Evolutionary conservation across 2,888 invertebrate genomes (phyloP), one percentile per base, ranked within the genome.

Genomic region (Oxystoma pomonae): DNA sequence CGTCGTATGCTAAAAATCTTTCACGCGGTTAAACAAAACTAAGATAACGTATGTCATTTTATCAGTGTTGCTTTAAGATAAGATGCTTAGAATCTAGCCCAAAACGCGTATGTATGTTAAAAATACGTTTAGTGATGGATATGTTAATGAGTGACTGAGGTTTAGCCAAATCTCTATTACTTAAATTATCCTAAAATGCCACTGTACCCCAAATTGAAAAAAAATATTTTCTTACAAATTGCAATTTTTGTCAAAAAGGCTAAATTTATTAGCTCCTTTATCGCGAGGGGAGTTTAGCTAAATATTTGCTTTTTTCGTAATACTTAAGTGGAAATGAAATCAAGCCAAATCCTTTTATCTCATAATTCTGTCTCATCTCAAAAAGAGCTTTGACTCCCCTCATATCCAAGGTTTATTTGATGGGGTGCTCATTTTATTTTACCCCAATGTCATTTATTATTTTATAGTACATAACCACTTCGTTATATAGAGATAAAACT

Each of bases 221-320:
- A n/a, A n/a, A n/a, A n/a, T n/a, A n/a, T n/a, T n/a, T n/a, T n/a
- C n/a, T n/a, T n/a, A n/a, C 12, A 35, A 35, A 35, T 35, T 35
- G 35, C 35, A 35, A 7, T 35, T 12, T 12, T 35, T 12, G 12
- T 35, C 12, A 35, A 35, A 35, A 35, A 35, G 35, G 35, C 35
- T 12, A 35, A 35, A 35, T 35, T 35, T 35, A 35, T 35, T 35
- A 35, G 5, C 12, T 35, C 35, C 12, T 7, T 35, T 3, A 35
- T 35, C 12, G 35, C 35, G 35, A 35, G 35, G 35, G 53, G 21
- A 22, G 51, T 52, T 17, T 61, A 53, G n/a, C 56, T 20, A 55
- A 65, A 65, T 61, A 65, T 65, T 65, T 61, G 56, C 61, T 16
- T 62, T 64, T 62, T 65, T 65, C 65, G 21, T 61, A 56, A 58